A percentile compares a stretch with the other conserved stretches of the same genome.
phyloP scores from a whole-genome alignment of 2,888 invertebrate genomes.

The Tetragnatha montana region DNA sequence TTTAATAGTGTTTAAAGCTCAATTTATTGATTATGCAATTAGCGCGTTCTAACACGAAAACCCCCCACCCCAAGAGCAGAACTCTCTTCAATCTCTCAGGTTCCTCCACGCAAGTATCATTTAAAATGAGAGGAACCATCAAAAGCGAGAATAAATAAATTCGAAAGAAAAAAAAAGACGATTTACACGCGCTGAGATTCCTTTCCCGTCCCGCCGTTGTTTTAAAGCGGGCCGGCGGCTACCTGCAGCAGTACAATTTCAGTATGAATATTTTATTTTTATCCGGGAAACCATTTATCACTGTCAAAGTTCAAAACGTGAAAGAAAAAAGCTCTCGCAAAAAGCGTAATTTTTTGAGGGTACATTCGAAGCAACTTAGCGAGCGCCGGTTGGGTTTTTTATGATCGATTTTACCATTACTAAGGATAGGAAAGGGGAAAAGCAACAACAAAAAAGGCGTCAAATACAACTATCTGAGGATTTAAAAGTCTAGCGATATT shows the following conservation, averaged over 20 bases:
- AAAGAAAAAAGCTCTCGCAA: conserved; percentile 21
- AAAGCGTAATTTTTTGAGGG: conserved; percentile 63
- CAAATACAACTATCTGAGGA: conserved; percentile 50
- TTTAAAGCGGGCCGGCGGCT: conserved; percentile 51
- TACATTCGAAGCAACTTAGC: conserved; percentile 65
- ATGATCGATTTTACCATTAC: conserved; percentile 70
- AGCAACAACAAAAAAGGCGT: conserved; percentile 28
- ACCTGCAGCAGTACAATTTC: conserved; percentile 66
- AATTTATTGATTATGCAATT: conserved; percentile 69
- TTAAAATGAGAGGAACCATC: conserved; percentile 52
- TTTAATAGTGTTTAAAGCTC: conserved; percentile 66
- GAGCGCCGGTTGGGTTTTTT: conserved; percentile 62
- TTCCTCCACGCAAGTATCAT: conserved; percentile 44
- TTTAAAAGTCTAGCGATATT: conserved; percentile 55
- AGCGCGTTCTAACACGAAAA: conserved; percentile 44
- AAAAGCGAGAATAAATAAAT: conserved; percentile 63
- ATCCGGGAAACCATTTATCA: conserved; percentile 68
- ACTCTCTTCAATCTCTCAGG: conserved; percentile 40
- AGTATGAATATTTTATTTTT: conserved; percentile 70
- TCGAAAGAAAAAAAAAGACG: conserved; percentile 53
- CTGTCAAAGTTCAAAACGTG: conserved; percentile 67
- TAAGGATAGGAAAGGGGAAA: conserved; percentile 31
- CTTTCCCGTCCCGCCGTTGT: conserved; percentile 53
- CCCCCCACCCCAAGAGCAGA: conserved; percentile 7
- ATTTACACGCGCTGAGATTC: conserved; percentile 31